Evolutionary conservation across 23 tunicate genomes (phyloP).

Genomic region (Trididemnum clinides): DNA sequence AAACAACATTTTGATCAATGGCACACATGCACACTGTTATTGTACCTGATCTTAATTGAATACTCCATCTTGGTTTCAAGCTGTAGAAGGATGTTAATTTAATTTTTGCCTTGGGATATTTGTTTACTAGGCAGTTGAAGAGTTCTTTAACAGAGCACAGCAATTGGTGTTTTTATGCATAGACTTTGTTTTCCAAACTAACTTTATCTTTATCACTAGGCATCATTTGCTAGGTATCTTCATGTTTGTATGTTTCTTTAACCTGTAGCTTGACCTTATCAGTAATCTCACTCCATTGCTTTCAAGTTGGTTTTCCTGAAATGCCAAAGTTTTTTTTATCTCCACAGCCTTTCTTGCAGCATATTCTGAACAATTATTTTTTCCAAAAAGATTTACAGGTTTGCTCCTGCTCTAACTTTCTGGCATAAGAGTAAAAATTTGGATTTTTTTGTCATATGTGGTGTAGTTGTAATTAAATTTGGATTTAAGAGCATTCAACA

Average conservation of each 20-base stretch:
- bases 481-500: too few relatives aligned
- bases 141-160: conserved; percentile 2
- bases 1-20: conserved; percentile 2
- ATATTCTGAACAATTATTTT: not conserved
- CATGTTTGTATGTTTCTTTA: not conserved
- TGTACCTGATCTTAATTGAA: not conserved
- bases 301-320: not conserved
- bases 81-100: conserved; percentile 2
- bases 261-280: not conserved
- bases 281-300: not conserved
- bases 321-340: not conserved
- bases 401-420: not conserved
- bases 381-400: not conserved
- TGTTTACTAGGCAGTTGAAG: not conserved
- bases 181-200: not conserved
- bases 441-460: too few relatives aligned
- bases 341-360: not conserved
- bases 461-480: too few relatives aligned
- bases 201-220: not conserved
- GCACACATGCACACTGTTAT: not conserved
- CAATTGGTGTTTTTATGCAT: not conserved
- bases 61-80: not conserved
- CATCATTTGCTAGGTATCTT: not conserved
- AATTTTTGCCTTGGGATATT: not conserved
- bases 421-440: too few relatives aligned